A percentile compares a stretch with the other conserved stretches of the same genome.
These are phyloP conservation scores for Phodopus roborovskii DNA, from an alignment of 2,113 vertebrate genomes.

Conservation along the genomic window DNA sequence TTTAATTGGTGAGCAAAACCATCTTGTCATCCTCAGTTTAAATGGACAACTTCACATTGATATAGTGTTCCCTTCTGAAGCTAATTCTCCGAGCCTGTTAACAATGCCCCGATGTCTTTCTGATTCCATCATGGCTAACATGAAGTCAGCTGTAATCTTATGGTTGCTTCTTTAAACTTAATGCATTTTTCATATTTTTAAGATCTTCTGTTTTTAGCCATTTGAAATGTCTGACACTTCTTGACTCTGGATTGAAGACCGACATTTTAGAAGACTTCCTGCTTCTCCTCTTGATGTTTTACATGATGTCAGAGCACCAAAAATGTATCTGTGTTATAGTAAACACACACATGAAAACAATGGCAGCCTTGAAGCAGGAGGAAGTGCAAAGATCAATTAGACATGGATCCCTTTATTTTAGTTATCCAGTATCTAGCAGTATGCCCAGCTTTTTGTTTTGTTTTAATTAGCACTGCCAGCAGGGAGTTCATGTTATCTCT, in stretches of 20 bases:
- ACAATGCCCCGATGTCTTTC: not conserved
- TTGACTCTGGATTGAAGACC: constrained; percentile 4
- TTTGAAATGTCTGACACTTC: not conserved
- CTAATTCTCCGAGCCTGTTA: not conserved
- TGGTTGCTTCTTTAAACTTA: not conserved
- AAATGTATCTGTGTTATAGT: constrained; percentile 17
- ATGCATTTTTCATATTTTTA: not conserved
- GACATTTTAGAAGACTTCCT: not conserved
- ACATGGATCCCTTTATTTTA: not conserved
- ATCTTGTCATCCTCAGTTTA: not conserved
- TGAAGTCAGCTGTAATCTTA: not conserved
- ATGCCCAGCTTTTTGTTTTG: not conserved
- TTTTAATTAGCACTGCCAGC: constrained; percentile 35
- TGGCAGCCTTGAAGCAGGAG: not conserved
- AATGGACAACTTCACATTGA: not conserved
- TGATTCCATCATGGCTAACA: not conserved
- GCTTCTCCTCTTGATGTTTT: not conserved
- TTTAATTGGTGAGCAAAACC: not conserved
- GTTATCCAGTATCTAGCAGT: not conserved
- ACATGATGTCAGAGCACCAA: not conserved
- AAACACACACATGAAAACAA: not conserved
- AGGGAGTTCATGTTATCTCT: constrained; percentile 3
- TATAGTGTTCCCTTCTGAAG: not conserved
- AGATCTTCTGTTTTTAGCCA: not conserved
- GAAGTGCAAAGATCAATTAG: constrained; percentile 46